These are phyloP conservation scores for Gallinago nigripennis DNA, from an alignment of 2,797 vertebrate species.

Conservation along the genomic window DNA sequence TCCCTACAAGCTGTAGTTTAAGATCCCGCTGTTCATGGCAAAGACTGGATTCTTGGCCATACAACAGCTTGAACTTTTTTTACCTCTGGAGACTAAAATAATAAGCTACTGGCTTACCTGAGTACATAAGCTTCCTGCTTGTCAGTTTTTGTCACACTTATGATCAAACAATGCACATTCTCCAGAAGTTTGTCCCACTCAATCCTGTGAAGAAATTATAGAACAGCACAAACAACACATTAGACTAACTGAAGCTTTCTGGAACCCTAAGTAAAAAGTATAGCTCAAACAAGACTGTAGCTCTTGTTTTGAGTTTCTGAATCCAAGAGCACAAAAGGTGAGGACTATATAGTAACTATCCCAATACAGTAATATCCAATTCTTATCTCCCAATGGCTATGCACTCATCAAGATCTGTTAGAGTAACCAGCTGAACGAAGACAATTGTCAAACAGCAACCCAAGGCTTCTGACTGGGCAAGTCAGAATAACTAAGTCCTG, in stretches of 20 bases:
- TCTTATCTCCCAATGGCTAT: background rate
- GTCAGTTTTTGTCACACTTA: slow-evolving; percentile 99
- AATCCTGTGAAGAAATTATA: slow-evolving; percentile 82
- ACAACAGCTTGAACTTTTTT: background rate
- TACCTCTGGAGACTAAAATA: background rate
- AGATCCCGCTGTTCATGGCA: no score
- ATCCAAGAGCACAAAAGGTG: rapidly evolving
- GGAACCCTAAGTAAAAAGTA: background rate
- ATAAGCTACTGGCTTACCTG: slow-evolving; percentile 83
- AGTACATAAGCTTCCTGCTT: slow-evolving; percentile 99
- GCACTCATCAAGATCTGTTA: background rate
- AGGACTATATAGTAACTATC: background rate
- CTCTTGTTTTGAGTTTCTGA: background rate
- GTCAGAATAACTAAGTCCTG: background rate
- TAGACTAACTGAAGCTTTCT: background rate
- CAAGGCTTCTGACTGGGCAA: background rate
- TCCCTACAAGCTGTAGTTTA: background rate
- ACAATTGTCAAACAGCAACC: background rate
- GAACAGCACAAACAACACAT: background rate
- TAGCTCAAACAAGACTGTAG: background rate
- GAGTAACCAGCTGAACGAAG: background rate
- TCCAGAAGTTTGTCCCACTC: slow-evolving; percentile 99
- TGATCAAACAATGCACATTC: slow-evolving; percentile 99
- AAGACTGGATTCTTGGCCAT: background rate
- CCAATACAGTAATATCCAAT: background rate